Percentiles rank a stretch among this genome's conserved stretches.
Evolutionary conservation across 2,888 invertebrate genomes (phyloP).

Genomic region (Ormyrus labotus): DNA sequence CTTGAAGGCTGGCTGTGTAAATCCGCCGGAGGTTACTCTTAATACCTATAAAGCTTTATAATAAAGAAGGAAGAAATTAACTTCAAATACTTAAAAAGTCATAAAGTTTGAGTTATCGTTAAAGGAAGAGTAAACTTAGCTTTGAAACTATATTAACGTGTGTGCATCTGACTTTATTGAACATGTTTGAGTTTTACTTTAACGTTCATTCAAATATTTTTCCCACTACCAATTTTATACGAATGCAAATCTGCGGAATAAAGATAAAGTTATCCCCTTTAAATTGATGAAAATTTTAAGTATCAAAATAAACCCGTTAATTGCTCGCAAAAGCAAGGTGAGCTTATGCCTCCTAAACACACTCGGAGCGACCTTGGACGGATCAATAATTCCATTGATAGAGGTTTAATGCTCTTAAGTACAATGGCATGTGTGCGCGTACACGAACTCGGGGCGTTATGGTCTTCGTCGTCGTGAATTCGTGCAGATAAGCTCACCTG

Average conservation of each 20-base stretch:
- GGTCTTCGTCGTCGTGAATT: slow-evolving; percentile 6
- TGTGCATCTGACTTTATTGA: too few species aligned
- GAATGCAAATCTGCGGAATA: too few species aligned
- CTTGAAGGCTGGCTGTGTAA: neutral
- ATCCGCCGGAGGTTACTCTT: neutral
- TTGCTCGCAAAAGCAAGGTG: too few species aligned
- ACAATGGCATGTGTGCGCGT: neutral
- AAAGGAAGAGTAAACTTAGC: neutral
- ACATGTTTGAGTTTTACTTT: too few species aligned
- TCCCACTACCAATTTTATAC: too few species aligned
- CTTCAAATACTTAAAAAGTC: slow-evolving; percentile 11
- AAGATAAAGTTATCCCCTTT: too few species aligned
- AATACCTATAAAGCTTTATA: slow-evolving; percentile 7
- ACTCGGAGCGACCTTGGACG: neutral
- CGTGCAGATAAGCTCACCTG: neutral
- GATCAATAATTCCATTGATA: slow-evolving; percentile 14
- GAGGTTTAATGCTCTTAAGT: slow-evolving; percentile 20
- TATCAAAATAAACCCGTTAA: too few species aligned
- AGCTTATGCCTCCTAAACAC: neutral
- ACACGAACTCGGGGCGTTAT: slow-evolving; percentile 35
- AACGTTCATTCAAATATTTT: too few species aligned
- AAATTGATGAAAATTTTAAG: too few species aligned
- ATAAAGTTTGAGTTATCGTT: slow-evolving; percentile 20
- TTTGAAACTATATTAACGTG: too few species aligned
- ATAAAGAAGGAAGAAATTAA: slow-evolving; percentile 9